Evolutionary conservation across 2,113 vertebrate species (phyloP).

Genomic region (Pantherophis guttatus): DNA sequence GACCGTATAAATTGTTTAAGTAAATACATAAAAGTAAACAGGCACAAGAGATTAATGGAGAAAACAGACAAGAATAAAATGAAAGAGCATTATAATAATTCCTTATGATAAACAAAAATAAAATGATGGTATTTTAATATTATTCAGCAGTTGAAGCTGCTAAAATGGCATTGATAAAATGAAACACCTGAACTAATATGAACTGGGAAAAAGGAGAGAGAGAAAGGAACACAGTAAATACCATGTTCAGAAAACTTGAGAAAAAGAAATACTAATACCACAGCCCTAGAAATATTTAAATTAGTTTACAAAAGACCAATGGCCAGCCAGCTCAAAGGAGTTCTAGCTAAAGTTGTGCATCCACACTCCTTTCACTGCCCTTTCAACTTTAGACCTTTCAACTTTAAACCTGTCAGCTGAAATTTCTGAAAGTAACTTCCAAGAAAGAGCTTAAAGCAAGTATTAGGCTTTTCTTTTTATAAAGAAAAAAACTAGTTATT

Average conservation of each 20-base stretch:
- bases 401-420: not conserved
- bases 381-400: not conserved
- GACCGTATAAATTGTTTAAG: not conserved
- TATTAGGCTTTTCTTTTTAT: not conserved
- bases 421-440: not conserved
- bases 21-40: not conserved
- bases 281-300: not conserved
- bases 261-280: not conserved
- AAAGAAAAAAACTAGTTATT: not conserved
- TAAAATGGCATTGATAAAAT: not conserved
- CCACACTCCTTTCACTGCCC: not conserved
- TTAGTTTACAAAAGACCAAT: not conserved
- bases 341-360: not conserved
- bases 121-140: not conserved
- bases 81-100: not conserved
- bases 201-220: not conserved
- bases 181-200: not conserved
- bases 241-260: not conserved
- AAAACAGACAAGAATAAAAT: not conserved
- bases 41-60: not conserved
- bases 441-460: not conserved
- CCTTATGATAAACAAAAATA: not conserved
- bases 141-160: not conserved
- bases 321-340: not conserved
- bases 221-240: not conserved